Percentiles rank a stretch among this genome's conserved stretches.
phyloP scores from a whole-genome alignment of 2,797 vertebrate genomes.

The Benthosema pterotum region DNA sequence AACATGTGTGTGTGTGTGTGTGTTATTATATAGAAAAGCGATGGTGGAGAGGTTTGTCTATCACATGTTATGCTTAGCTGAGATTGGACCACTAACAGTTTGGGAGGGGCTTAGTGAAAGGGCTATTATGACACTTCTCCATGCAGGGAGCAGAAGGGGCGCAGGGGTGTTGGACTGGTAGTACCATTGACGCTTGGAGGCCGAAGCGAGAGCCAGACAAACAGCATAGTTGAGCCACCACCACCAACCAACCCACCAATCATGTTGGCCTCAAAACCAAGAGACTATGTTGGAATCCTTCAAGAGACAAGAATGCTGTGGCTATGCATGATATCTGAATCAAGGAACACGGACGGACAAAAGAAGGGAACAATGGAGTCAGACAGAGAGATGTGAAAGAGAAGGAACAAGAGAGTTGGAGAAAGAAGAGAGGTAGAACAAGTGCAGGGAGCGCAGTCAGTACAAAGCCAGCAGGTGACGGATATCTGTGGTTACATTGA shows the following conservation, averaged over 20 bases:
- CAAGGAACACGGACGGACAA: conserved; percentile 51
- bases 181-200: too few species aligned
- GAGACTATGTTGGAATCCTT: conserved; percentile 47
- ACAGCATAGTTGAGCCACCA: neutral
- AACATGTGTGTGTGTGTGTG: too few species aligned
- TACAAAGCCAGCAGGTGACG: conserved; percentile 16
- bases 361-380: conserved; percentile 21
- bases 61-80: too few species aligned
- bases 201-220: too few species aligned
- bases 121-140: too few species aligned
- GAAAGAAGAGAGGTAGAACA: conserved; percentile 1
- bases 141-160: too few species aligned
- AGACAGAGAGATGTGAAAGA: conserved; percentile 5
- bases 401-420: conserved; percentile 39
- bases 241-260: conserved; percentile 8
- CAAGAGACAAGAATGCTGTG: conserved; percentile 46
- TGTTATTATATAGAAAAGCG: too few species aligned
- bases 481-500: conserved; percentile 19
- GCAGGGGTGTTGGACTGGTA: too few species aligned
- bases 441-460: conserved; percentile 7
- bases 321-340: conserved; percentile 42
- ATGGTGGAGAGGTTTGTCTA: too few species aligned
- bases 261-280: conserved; percentile 33
- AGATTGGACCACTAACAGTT: too few species aligned
- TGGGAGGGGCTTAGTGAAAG: too few species aligned